Evolutionary conservation across 2,888 invertebrate genomes (phyloP), one percentile per base, ranked within the genome.

Genomic region (Empis stercorea): DNA sequence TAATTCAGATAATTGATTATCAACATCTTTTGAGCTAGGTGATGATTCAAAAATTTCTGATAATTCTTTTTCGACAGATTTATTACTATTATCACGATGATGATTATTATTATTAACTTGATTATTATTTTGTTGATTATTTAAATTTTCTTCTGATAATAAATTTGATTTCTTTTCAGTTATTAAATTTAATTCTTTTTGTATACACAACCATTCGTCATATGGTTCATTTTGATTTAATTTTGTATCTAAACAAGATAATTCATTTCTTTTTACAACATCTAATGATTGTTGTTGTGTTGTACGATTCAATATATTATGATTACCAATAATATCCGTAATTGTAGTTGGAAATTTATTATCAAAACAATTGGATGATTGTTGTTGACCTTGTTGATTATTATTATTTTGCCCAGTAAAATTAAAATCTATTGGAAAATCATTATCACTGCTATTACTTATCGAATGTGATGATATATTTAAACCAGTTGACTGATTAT

Each of bases 151-250:
- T 10, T 54, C 16, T 54, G 56, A 43, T 42, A 32, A 41, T 46
- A 38, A 30, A 11, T 30, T 16, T 6, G 53, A 44, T 54, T 54
- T 55, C 51, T 56, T 48, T 43, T 56, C 56, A n/a, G 54, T 50
- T 41, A 72, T 71, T 34, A 75, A 53, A 57, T 73, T 78, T 4
- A 81, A 65, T 57, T 81, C 81, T 46, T 79, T 76, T 56, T 80
- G 79, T 48, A 80, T 76, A 53, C 79, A 80, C 37, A 79, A 71
- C 80, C 80, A 81, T 59, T 80, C 80, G 59, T 81, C 81, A 55
- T 78, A 76, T 49, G 75, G 74, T 51, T 68, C 67, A 51, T 34
- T 34, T 34, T 34, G 23, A 27, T 27, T 27, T 27, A 27, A 27
- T 27, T 27, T 27, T 7, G 23, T 7, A 27, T 27, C 23, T 27